phyloP scores from a whole-genome alignment of 2,888 invertebrate species.

The Torymus aiolomorphi region DNA sequence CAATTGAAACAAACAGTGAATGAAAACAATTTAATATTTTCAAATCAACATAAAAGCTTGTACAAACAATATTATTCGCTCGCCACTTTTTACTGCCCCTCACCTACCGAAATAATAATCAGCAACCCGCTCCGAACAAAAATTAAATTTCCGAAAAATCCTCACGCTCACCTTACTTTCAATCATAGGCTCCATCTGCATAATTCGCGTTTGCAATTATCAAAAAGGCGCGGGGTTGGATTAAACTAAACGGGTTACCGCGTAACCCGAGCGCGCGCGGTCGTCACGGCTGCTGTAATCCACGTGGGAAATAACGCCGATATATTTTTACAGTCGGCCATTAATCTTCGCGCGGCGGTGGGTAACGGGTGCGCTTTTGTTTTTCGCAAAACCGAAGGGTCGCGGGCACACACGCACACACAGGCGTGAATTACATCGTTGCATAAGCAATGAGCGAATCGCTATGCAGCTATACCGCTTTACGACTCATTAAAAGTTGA shows the following conservation, averaged over 20 bases:
- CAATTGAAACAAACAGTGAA: too few species aligned
- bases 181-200: too few species aligned
- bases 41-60: too few species aligned
- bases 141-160: too few species aligned
- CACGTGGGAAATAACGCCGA: conserved; percentile 43
- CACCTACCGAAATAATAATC: too few species aligned
- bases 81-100: too few species aligned
- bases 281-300: not conserved
- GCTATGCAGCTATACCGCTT: not conserved
- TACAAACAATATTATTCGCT: too few species aligned
- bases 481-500: conserved; percentile 22
- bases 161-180: too few species aligned
- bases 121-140: too few species aligned
- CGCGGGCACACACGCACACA: not conserved
- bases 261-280: too few species aligned
- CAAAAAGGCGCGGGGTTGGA: not conserved
- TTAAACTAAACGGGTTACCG: conserved; percentile 28
- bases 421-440: conserved; percentile 1
- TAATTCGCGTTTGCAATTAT: conserved; percentile 4
- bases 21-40: too few species aligned
- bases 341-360: conserved; percentile 22
- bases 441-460: not conserved
- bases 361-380: not conserved
- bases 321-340: conserved; percentile 39
- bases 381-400: not conserved